A percentile compares a stretch with the other conserved stretches of the same genome.
phyloP scores from a whole-genome alignment of 2,888 invertebrate species.

The Polietes domitor region DNA sequence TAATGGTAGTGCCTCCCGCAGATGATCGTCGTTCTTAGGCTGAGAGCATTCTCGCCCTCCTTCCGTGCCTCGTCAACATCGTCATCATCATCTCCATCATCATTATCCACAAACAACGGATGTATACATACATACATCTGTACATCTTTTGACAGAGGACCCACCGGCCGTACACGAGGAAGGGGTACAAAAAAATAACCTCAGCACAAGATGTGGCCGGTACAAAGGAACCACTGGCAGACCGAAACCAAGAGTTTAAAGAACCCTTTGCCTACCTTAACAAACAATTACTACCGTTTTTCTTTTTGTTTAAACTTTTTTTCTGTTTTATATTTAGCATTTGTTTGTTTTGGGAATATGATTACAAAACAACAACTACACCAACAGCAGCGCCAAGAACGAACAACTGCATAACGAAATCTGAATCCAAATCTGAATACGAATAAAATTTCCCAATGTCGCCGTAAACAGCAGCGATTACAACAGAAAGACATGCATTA shows the following conservation, averaged over 20 bases:
- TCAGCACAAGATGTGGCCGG: background rate
- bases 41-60: background rate
- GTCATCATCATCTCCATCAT: background rate
- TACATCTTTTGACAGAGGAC: too few relatives aligned
- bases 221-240: background rate
- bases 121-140: background rate
- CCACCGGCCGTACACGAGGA: background rate
- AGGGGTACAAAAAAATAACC: background rate
- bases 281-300: conserved; percentile 45
- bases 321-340: background rate
- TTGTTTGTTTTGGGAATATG: conserved; percentile 1
- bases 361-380: background rate
- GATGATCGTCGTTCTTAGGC: background rate
- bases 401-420: background rate
- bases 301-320: conserved; percentile 14
- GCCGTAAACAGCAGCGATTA: conserved; percentile 53
- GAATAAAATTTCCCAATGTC: conserved; percentile 47
- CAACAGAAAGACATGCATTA: conserved; percentile 46
- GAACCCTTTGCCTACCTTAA: conserved; percentile 60
- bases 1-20: background rate
- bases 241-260: conserved; percentile 43
- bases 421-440: conserved; percentile 57
- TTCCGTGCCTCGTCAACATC: background rate
- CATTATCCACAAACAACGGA: background rate
- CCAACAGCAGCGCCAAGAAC: background rate